Percentiles rank a stretch among this genome's conserved stretches.
phyloP scores from a whole-genome alignment of 64 coral and sea anemone species.

The Pocillopora verrucosa region DNA sequence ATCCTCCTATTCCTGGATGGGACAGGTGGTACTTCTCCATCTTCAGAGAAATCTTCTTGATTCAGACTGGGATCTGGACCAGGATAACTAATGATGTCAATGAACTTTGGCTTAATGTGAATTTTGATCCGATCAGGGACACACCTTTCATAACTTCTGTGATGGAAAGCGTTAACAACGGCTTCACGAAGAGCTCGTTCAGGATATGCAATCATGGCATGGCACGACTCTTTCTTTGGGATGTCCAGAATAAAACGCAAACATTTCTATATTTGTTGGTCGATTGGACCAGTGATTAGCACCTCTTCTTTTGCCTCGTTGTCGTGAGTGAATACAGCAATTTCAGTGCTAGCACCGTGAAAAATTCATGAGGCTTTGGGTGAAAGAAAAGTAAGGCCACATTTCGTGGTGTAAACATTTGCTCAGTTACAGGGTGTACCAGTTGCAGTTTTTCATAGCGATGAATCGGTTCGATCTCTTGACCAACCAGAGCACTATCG shows the following conservation, averaged over 20 bases:
- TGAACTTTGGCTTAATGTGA: slow-evolving; percentile 56
- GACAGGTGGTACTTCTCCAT: slow-evolving; percentile 57
- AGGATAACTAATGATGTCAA: slow-evolving; percentile 83
- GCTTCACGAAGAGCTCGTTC: slow-evolving; percentile 67
- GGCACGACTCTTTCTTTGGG: slow-evolving; percentile 45
- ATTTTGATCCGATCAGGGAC: slow-evolving; percentile 60
- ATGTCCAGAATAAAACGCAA: slow-evolving; percentile 55
- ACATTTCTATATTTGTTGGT: slow-evolving; percentile 53
- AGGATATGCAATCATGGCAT: slow-evolving; percentile 61
- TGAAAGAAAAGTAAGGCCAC: slow-evolving; percentile 69
- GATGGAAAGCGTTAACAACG: slow-evolving; percentile 75
- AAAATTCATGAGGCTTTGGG: slow-evolving; percentile 34
- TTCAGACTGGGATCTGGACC: slow-evolving; percentile 68
- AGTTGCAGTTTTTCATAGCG: slow-evolving; percentile 60
- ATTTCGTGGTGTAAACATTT: slow-evolving; percentile 41
- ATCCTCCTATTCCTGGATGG: slow-evolving; percentile 70
- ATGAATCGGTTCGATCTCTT: background rate
- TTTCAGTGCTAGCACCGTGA: slow-evolving; percentile 69
- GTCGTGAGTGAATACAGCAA: slow-evolving; percentile 47
- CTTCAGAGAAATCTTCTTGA: slow-evolving; percentile 51
- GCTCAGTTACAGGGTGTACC: slow-evolving; percentile 21
- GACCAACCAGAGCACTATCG: too few species aligned
- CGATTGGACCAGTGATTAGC: slow-evolving; percentile 49
- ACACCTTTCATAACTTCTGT: slow-evolving; percentile 71
- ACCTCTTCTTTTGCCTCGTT: slow-evolving; percentile 11